Conservation (phyloP, 2,113 vertebrate genomes). For the Rallus limicola region DNA sequence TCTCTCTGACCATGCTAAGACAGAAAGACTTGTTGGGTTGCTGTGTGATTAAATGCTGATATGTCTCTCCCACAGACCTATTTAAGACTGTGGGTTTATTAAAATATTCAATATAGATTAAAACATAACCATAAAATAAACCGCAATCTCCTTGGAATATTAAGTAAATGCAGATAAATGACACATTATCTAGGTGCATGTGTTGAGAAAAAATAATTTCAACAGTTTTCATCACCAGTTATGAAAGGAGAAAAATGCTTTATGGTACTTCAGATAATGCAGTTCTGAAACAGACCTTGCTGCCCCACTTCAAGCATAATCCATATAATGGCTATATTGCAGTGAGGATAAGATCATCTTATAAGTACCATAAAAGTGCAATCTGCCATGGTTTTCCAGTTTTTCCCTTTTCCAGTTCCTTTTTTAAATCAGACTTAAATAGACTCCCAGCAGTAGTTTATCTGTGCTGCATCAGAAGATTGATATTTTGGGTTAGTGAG, state of each 20-base stretch:
- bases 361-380: constrained; percentile 40
- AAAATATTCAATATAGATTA: not conserved
- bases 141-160: not conserved
- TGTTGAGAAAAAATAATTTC: not conserved
- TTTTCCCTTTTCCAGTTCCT: constrained; percentile 5
- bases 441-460: constrained; percentile 43
- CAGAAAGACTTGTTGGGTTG: not conserved
- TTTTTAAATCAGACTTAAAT: constrained; percentile 13
- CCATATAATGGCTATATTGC: constrained; percentile 30
- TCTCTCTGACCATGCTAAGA: not conserved
- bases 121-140: not conserved
- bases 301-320: constrained; percentile 40
- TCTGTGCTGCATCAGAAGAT: constrained; percentile 31
- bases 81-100: not conserved
- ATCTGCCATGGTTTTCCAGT: constrained; percentile 10
- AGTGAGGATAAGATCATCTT: constrained; percentile 31
- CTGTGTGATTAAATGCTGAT: not conserved
- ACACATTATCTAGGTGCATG: not conserved
- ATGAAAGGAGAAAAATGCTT: constrained; percentile 1
- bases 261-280: constrained; percentile 9
- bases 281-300: constrained; percentile 23
- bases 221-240: not conserved
- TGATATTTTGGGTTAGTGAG: constrained; percentile 35
- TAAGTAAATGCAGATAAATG: not conserved
- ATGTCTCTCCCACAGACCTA: not conserved